phyloP scores from a whole-genome alignment of 1,140 invertebrate species.

The Popillia japonica region DNA sequence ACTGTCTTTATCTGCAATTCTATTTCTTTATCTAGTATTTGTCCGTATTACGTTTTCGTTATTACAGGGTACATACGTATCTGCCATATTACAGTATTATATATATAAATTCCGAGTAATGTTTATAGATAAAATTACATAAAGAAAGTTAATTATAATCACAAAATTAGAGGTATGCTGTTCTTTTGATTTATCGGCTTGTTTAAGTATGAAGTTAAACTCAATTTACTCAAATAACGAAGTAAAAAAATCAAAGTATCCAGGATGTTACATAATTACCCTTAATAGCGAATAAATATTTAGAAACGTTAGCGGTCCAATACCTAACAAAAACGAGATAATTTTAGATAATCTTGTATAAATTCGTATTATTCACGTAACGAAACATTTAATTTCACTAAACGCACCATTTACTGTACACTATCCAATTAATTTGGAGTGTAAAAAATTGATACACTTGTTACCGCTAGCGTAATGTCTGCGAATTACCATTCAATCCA shows the following conservation, averaged over 20 bases:
- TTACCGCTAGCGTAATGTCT: background rate
- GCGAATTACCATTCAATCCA: background rate
- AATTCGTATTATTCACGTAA: background rate
- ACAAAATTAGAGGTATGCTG: too few relatives aligned
- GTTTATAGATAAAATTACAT: too few relatives aligned
- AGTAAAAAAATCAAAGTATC: background rate
- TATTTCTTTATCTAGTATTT: too few relatives aligned
- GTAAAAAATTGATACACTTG: background rate
- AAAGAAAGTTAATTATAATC: too few relatives aligned
- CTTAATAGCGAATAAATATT: too few relatives aligned
- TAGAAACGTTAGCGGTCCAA: background rate
- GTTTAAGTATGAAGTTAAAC: too few relatives aligned
- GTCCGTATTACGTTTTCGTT: too few relatives aligned
- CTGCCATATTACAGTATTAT: too few relatives aligned
- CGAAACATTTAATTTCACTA: background rate
- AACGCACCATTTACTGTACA: background rate
- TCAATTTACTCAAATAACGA: too few relatives aligned
- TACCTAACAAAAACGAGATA: background rate
- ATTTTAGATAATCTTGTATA: background rate
- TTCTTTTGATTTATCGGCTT: too few relatives aligned
- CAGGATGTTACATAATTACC: background rate
- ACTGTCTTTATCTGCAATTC: background rate
- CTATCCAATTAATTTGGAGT: background rate
- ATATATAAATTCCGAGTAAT: too few relatives aligned
- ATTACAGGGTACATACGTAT: too few relatives aligned